A percentile compares a stretch with the other conserved stretches of the same genome.
phyloP scores from a whole-genome alignment of 2,113 vertebrate genomes.

The Sorex fumeus region DNA sequence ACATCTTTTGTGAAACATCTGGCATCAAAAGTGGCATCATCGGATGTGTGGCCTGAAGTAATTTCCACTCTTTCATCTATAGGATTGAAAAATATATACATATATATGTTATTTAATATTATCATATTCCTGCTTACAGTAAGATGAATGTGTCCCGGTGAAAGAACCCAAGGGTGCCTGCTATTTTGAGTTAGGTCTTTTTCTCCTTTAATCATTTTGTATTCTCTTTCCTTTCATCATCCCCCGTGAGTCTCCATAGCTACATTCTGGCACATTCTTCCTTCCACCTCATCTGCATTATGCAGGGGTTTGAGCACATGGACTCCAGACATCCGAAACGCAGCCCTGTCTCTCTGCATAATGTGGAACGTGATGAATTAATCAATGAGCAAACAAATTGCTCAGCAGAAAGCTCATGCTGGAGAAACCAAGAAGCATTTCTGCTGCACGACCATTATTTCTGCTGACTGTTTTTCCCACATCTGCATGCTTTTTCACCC shows the following conservation, averaged over 20 bases:
- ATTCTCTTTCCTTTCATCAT: conserved; percentile 69
- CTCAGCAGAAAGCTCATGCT: conserved; percentile 67
- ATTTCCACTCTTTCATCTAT: conserved; percentile 9
- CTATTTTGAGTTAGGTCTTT: conserved; percentile 43
- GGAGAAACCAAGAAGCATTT: conserved; percentile 57
- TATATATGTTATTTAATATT: conserved; percentile 24
- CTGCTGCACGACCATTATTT: conserved; percentile 49
- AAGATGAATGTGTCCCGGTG: conserved; percentile 23
- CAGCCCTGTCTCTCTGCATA: conserved; percentile 38
- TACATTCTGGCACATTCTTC: conserved; percentile 51
- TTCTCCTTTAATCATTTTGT: conserved; percentile 64
- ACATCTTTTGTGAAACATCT: conserved; percentile 19
- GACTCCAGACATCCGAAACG: conserved; percentile 64
- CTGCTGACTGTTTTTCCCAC: conserved; percentile 37
- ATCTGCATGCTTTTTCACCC: conserved; percentile 60
- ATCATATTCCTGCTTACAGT: conserved; percentile 37
- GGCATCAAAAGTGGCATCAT: not conserved
- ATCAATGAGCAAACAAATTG: conserved; percentile 66
- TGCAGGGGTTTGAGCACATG: conserved; percentile 52
- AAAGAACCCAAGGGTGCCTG: conserved; percentile 4
- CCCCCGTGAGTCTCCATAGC: conserved; percentile 45
- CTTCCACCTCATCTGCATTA: conserved; percentile 55
- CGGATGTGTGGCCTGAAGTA: conserved; percentile 26
- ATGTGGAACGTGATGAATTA: conserved; percentile 61
- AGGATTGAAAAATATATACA: not conserved